phyloP scores from a whole-genome alignment of 2,888 invertebrate species.

The Perizoma affinitatum region DNA sequence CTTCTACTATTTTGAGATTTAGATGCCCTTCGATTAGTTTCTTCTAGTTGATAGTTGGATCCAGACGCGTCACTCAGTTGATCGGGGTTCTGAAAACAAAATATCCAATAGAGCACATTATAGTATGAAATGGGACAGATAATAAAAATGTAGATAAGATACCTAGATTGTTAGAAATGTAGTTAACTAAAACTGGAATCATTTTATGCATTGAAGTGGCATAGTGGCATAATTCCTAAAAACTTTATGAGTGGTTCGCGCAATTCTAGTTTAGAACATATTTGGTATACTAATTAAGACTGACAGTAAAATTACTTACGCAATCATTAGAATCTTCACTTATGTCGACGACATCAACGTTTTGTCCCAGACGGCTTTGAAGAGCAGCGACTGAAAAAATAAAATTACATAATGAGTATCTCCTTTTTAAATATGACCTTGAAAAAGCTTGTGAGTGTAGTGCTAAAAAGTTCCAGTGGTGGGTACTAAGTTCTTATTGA shows the following conservation, averaged over 20 bases:
- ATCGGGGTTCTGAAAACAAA: constrained; percentile 15
- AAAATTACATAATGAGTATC: neutral
- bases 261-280: no score
- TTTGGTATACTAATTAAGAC: neutral
- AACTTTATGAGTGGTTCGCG: no score
- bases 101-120: neutral
- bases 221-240: no score
- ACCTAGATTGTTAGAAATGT: no score
- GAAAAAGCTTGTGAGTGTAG: neutral
- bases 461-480: neutral
- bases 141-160: no score
- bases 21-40: neutral
- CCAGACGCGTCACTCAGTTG: constrained; percentile 1
- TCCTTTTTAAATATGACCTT: no score
- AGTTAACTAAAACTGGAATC: no score
- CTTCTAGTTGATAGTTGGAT: neutral
- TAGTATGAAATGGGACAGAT: no score
- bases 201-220: no score
- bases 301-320: constrained; percentile 11
- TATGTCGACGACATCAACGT: constrained; percentile 1
- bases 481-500: neutral
- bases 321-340: constrained; percentile 8
- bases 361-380: constrained; percentile 25
- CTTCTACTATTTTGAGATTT: neutral
- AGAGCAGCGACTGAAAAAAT: constrained; percentile 38